phyloP scores from a whole-genome alignment of 2,888 invertebrate species.

The Selenia dentaria region DNA sequence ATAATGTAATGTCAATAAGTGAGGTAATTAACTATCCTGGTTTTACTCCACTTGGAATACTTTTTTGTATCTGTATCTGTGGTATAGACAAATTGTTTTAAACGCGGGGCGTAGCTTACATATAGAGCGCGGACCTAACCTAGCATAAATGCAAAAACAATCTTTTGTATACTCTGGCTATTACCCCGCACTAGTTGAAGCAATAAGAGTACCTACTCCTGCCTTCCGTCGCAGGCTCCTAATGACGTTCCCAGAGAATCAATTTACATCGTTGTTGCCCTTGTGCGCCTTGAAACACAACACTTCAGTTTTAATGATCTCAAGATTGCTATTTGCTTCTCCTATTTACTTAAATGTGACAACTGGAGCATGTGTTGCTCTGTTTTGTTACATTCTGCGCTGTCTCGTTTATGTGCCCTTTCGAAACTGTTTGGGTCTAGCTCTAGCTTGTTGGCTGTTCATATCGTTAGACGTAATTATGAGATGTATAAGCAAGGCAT shows the following conservation, averaged over 20 bases:
- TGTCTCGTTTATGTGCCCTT: background rate
- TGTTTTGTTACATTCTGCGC: conserved; percentile 8
- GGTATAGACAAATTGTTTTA: too few species aligned
- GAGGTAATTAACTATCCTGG: too few species aligned
- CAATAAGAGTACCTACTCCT: conserved; percentile 9
- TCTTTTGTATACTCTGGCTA: background rate
- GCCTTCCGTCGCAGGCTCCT: conserved; percentile 4
- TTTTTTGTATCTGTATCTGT: too few species aligned
- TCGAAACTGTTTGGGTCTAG: conserved; percentile 10
- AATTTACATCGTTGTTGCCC: conserved; percentile 24
- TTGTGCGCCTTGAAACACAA: conserved; percentile 10
- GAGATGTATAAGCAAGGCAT: too few species aligned
- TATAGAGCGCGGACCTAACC: too few species aligned
- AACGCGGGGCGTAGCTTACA: too few species aligned
- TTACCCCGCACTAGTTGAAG: conserved; percentile 10
- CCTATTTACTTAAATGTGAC: conserved; percentile 20
- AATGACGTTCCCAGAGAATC: conserved; percentile 22
- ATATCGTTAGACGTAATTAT: too few species aligned
- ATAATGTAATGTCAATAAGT: too few species aligned
- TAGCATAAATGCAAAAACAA: too few species aligned
- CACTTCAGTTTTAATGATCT: conserved; percentile 21
- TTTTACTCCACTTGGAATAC: too few species aligned
- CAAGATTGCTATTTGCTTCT: conserved; percentile 23
- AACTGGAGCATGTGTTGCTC: conserved; percentile 12
- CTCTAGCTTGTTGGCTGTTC: too few species aligned